Evolutionary conservation across 2,797 vertebrate genomes (phyloP).

Genomic region (Dendrocincla fuliginosa): DNA sequence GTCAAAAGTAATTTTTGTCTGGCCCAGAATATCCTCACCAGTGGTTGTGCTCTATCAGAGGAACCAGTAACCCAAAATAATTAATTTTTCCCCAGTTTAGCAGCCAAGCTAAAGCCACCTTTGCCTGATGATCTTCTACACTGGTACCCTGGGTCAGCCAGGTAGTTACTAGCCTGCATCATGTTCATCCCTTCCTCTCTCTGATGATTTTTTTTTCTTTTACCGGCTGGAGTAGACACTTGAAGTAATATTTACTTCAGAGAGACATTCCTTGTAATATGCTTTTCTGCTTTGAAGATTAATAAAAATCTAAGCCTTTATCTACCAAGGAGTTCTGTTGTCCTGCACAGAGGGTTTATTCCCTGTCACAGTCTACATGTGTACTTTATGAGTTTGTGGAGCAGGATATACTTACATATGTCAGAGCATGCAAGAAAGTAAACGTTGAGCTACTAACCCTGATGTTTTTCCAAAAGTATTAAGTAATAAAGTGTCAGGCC

Average conservation of each 20-base stretch:
- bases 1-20: not conserved
- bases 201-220: not conserved
- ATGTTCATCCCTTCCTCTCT: not conserved
- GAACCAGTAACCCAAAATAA: not conserved
- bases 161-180: not conserved
- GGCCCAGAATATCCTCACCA: not conserved
- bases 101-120: not conserved
- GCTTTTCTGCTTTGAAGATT: not conserved
- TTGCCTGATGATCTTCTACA: not conserved
- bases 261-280: not conserved
- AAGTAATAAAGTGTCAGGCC: not conserved
- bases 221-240: not conserved
- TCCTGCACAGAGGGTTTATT: not conserved
- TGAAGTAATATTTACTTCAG: not conserved
- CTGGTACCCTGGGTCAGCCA: not conserved
- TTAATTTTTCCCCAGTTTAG: not conserved
- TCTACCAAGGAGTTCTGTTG: not conserved
- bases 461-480: not conserved
- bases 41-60: not conserved
- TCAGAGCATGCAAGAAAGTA: not conserved
- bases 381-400: not conserved
- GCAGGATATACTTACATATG: not conserved
- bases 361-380: not conserved
- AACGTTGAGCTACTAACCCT: not conserved
- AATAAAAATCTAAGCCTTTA: not conserved